Conservation (phyloP, 2,797 vertebrate species). For the Sphaeramia orbicularis region DNA sequence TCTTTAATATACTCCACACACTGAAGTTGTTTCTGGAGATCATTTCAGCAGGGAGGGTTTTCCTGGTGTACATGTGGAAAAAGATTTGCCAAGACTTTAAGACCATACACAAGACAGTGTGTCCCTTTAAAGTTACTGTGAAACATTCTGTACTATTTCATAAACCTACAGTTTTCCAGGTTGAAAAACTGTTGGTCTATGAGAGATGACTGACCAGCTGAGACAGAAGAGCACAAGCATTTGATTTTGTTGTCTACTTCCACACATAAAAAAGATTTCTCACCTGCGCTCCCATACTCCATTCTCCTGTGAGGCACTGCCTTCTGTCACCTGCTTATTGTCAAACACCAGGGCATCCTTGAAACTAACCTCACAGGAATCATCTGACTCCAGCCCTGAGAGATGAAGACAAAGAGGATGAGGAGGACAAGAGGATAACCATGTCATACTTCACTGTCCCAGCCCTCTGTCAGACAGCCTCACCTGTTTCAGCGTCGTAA, state of each 20-base stretch:
- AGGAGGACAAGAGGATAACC: neutral
- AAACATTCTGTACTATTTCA: too few species aligned
- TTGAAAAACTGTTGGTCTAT: neutral
- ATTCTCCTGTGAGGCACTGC: conserved; percentile 86
- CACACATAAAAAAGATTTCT: conserved; percentile 2
- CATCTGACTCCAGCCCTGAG: conserved; percentile 95
- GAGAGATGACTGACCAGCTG: neutral
- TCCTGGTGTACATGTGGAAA: conserved; percentile 80
- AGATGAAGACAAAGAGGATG: neutral
- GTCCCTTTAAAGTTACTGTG: neutral
- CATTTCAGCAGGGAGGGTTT: conserved; percentile 91
- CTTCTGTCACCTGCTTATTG: conserved; percentile 79
- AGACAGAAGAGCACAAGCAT: too few species aligned
- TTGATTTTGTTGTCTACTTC: neutral
- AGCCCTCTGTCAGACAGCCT: conserved; percentile 23
- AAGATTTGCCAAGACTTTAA: conserved; percentile 1
- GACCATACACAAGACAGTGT: neutral
- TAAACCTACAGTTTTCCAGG: too few species aligned
- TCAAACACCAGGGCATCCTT: conserved; percentile 87
- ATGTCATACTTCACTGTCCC: rapidly evolving
- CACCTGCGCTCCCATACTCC: conserved; percentile 92
- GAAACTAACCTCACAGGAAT: conserved; percentile 92
- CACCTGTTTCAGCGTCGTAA: conserved; percentile 97
- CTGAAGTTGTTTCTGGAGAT: conserved; percentile 95
- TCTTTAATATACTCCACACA: conserved; percentile 95